These are phyloP conservation scores for Phengaris arion DNA, from an alignment of 2,888 invertebrate genomes.

Conservation along the genomic window DNA sequence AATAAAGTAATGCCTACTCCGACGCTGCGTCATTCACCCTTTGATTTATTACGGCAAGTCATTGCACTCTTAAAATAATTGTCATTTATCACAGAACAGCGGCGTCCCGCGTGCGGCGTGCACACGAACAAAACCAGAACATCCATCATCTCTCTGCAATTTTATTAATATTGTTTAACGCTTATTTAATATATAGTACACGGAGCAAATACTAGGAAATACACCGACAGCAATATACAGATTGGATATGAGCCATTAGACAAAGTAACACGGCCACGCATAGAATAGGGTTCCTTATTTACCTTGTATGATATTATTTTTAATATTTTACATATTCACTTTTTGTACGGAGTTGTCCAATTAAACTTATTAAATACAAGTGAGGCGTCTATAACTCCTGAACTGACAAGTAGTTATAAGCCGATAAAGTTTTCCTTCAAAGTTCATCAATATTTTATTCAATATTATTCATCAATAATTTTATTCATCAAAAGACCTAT, in stretches of 20 bases:
- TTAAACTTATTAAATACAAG: too few relatives aligned
- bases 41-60: constrained; percentile 35
- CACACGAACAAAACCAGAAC: constrained; percentile 17
- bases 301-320: too few relatives aligned
- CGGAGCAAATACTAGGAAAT: not conserved
- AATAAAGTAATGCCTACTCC: constrained; percentile 14
- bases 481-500: too few relatives aligned
- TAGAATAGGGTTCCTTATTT: too few relatives aligned
- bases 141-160: constrained; percentile 17
- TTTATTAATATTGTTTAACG: not conserved
- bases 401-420: too few relatives aligned
- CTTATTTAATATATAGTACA: not conserved
- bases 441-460: too few relatives aligned
- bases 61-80: constrained; percentile 40
- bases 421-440: too few relatives aligned
- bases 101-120: constrained; percentile 21
- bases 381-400: too few relatives aligned
- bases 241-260: not conserved
- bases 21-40: constrained; percentile 29
- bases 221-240: not conserved
- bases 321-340: too few relatives aligned
- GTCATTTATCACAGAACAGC: constrained; percentile 39
- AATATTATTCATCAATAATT: too few relatives aligned
- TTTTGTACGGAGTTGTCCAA: too few relatives aligned
- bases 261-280: too few relatives aligned